phyloP scores from a whole-genome alignment of 1,140 invertebrate genomes.

The Steinernema feltiae region DNA sequence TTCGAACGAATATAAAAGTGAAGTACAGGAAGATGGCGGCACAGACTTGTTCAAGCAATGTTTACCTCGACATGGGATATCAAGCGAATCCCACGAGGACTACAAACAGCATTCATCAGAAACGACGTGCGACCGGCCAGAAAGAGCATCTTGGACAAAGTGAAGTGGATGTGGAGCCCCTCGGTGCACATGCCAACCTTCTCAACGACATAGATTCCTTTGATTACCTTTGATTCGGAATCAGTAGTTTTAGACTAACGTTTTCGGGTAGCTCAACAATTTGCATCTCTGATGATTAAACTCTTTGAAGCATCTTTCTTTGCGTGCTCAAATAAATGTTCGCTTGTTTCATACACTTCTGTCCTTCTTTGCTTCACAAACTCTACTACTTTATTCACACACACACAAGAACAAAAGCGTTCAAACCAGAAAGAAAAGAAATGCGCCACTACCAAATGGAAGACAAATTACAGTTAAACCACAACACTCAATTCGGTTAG shows the following conservation, averaged over 20 bases:
- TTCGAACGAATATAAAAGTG: slow-evolving; percentile 94
- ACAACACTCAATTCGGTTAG: no score
- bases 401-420: no score
- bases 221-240: neutral
- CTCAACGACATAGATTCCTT: neutral
- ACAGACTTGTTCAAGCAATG: slow-evolving; percentile 42
- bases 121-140: neutral
- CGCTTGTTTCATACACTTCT: no score
- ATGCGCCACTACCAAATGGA: no score
- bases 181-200: neutral
- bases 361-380: no score
- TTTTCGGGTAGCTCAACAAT: neutral
- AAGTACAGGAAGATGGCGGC: slow-evolving; percentile 61
- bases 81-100: slow-evolving; percentile 41
- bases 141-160: neutral
- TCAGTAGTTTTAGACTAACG: neutral
- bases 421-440: no score
- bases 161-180: neutral
- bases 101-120: neutral
- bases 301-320: neutral
- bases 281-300: neutral
- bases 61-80: slow-evolving; percentile 54
- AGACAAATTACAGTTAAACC: no score
- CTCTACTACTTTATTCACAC: no score
- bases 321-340: neutral